Evolutionary conservation across 2,113 vertebrate species (phyloP), one percentile per base, ranked within the genome.

Genomic region (Axis porcinus): DNA sequence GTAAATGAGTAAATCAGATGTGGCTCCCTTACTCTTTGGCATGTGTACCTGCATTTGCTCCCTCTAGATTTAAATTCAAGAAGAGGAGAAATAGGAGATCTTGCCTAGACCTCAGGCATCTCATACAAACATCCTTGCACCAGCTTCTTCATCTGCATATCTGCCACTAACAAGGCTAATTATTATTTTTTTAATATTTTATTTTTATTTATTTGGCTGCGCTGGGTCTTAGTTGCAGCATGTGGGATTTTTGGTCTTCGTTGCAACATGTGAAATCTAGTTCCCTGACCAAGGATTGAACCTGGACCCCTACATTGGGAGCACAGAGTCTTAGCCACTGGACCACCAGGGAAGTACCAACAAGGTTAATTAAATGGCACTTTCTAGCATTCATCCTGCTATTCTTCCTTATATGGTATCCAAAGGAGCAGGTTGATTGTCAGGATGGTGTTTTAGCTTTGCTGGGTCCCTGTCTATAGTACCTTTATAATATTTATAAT

Each of bases 401-500:
- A 6, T 11, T 95, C 57, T 57, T 95, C 94, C 86, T 96, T 74
- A 45, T 25, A 58, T 30, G 62, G 84, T 74, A 86, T 81, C 27
- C 76, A 64, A 94, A 94, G 52, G 33, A 57, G 19, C 8, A 47
- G 43, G 6, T 76, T 94, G 79, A 95, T 87, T 67, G 92, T 27
- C 78, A 95, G 90, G 40, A 47, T 27, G 70, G 45, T 60, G 76
- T 81, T 94, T 95, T 86, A 79, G 57, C 45, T 47, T 93, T 95
- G 79, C 79, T 57, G 82, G 40, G 54, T 83, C 60, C n/a, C 86
- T 89, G 84, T 74, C 40, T 83, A 0, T 89, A 57, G 86, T 86
- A 33, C 25, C 85, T 92, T 96, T 89, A 60, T 52, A 78, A 67
- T 94, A 91, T 94, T 85, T 94, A 58, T 70, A 52, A 85, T 87